phyloP scores from a whole-genome alignment of 2,797 vertebrate species.

The Microchirus variegatus region DNA sequence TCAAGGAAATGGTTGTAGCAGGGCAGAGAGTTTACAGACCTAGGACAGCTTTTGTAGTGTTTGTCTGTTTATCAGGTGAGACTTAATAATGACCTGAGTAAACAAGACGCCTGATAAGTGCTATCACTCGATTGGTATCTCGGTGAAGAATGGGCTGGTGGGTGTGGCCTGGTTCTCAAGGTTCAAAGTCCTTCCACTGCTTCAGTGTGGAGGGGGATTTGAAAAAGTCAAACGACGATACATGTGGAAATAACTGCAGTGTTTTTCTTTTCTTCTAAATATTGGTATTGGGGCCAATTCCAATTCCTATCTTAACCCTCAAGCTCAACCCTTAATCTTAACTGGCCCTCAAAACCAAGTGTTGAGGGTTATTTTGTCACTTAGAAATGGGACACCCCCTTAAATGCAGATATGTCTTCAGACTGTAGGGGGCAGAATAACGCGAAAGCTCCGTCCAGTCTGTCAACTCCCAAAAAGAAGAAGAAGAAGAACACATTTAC shows the following conservation, averaged over 20 bases:
- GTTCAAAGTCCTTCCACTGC: conserved; percentile 29
- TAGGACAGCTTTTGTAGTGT: conserved; percentile 25
- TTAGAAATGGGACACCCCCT: no score
- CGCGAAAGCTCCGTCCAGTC: no score
- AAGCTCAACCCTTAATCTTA: no score
- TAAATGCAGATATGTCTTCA: no score
- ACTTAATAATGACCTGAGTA: conserved; percentile 44
- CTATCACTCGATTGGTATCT: conserved; percentile 37
- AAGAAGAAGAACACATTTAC: no score
- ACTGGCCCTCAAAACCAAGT: no score
- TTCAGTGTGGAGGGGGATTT: not conserved
- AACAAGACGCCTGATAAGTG: conserved; percentile 51
- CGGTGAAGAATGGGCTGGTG: conserved; percentile 21
- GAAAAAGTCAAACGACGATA: not conserved
- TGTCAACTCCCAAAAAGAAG: no score
- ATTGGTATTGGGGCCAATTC: no score
- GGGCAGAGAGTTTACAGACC: conserved; percentile 9
- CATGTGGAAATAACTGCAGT: not conserved
- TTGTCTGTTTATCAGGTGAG: conserved; percentile 45
- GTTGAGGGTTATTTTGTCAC: no score
- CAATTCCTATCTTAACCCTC: no score
- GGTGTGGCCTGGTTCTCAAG: conserved; percentile 28
- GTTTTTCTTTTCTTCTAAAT: no score
- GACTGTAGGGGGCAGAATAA: no score
- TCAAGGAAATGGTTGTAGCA: conserved; percentile 27